These are phyloP conservation scores for Rhincodon typus DNA, from an alignment of 2,797 vertebrate genomes.

Conservation along the genomic window DNA sequence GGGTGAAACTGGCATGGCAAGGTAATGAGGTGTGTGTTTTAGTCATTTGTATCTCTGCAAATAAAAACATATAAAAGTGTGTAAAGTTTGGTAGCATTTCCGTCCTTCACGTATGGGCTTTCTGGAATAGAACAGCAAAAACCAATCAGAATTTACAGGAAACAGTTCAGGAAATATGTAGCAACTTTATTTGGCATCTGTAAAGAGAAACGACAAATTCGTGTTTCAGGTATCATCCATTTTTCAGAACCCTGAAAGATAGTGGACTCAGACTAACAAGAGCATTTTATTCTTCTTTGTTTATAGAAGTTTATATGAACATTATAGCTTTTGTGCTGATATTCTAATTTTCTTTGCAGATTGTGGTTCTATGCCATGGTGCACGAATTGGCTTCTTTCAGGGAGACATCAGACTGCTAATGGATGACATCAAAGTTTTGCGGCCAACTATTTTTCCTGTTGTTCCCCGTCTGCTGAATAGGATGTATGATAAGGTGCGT, in stretches of 20 bases:
- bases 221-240: not conserved
- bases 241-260: not conserved
- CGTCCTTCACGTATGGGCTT: not conserved
- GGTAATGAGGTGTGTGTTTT: not conserved
- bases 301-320: not conserved
- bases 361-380: slow-evolving; percentile 79
- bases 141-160: not conserved
- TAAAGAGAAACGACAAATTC: not conserved
- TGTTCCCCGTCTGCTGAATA: slow-evolving; percentile 88
- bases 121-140: not conserved
- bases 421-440: slow-evolving; percentile 89
- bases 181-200: not conserved
- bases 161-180: not conserved
- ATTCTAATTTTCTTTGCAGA: slow-evolving; percentile 53
- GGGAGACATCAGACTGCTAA: slow-evolving; percentile 88
- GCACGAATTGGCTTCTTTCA: slow-evolving; percentile 93
- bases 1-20: too few relatives aligned
- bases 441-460: slow-evolving; percentile 90
- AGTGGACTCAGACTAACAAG: not conserved
- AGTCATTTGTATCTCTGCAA: not conserved
- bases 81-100: not conserved
- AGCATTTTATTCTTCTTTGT: not conserved
- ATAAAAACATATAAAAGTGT: not conserved
- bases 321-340: not conserved
- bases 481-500: slow-evolving; percentile 94